Evolutionary conservation across 1,140 invertebrate species (phyloP).

Genomic region (Pseudoatta argentina): DNA sequence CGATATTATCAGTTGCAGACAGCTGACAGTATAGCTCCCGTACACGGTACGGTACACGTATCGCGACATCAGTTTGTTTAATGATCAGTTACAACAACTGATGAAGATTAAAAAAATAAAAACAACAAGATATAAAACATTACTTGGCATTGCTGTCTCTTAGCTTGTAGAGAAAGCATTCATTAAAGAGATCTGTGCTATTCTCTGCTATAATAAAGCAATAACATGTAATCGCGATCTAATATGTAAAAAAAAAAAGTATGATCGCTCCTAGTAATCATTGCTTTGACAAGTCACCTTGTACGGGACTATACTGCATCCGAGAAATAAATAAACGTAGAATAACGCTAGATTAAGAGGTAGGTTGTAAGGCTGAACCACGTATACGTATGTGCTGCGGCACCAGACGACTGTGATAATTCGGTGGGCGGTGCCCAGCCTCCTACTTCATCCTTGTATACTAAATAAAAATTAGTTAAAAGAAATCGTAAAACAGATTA

Average conservation of each 20-base stretch:
- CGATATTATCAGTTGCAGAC: conserved; percentile 80
- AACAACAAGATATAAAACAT: background rate
- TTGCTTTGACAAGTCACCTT: conserved; percentile 71
- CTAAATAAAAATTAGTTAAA: conserved; percentile 70
- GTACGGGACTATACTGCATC: conserved; percentile 82
- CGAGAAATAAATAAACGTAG: conserved; percentile 77
- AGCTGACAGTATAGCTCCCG: conserved; percentile 78
- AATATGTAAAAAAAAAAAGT: conserved; percentile 12
- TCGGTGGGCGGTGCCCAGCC: conserved; percentile 87
- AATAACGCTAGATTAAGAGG: conserved; percentile 82
- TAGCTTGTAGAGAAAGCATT: background rate
- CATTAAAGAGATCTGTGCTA: background rate
- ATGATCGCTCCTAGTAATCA: conserved; percentile 27
- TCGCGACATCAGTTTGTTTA: conserved; percentile 42
- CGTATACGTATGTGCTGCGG: conserved; percentile 87
- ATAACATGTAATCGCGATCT: conserved; percentile 58
- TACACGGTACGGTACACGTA: conserved; percentile 60
- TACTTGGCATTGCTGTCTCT: background rate
- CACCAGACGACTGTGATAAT: conserved; percentile 87
- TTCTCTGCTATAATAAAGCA: conserved; percentile 45
- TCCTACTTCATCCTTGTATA: conserved; percentile 87
- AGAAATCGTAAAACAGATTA: conserved; percentile 69
- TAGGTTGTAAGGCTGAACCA: conserved; percentile 87
- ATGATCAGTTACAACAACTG: conserved; percentile 18
- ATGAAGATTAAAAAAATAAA: background rate